A percentile compares a stretch with the other conserved stretches of the same genome.
These are phyloP conservation scores for Phalacrocorax carbo DNA, from an alignment of 2,113 vertebrate species.

Conservation along the genomic window DNA sequence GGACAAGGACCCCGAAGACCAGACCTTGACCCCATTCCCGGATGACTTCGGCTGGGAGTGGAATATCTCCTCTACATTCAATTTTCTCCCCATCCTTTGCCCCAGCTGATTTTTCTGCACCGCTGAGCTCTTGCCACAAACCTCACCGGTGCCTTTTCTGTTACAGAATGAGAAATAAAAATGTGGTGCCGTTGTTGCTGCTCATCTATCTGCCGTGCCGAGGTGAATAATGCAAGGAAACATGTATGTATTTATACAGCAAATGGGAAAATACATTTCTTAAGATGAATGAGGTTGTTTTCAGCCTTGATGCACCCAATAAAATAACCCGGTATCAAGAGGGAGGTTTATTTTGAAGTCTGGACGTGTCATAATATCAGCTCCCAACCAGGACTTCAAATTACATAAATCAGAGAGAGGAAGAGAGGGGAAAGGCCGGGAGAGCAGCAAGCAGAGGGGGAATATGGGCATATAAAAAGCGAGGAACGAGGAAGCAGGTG, in stretches of 20 bases:
- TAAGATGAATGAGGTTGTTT: slow-evolving; percentile 73
- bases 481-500: not conserved
- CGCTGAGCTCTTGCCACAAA: not conserved
- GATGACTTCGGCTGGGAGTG: not conserved
- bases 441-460: not conserved
- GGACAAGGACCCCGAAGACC: not conserved
- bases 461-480: not conserved
- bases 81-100: slow-evolving; percentile 4
- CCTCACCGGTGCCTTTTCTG: slow-evolving; percentile 46
- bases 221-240: slow-evolving; percentile 69
- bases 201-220: slow-evolving; percentile 59
- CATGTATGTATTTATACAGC: slow-evolving; percentile 71
- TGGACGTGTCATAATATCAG: slow-evolving; percentile 64
- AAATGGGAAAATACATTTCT: slow-evolving; percentile 72
- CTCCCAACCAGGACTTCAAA: slow-evolving; percentile 65
- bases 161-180: slow-evolving; percentile 55
- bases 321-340: slow-evolving; percentile 70
- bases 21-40: not conserved
- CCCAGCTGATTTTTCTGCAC: not conserved
- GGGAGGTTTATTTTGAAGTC: slow-evolving; percentile 74
- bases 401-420: slow-evolving; percentile 56
- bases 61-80: not conserved
- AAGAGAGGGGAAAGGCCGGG: slow-evolving; percentile 57
- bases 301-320: slow-evolving; percentile 67
- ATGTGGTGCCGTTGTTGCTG: slow-evolving; percentile 40